These are phyloP conservation scores for Oreohelix idahoensis DNA, from an alignment of 1,140 invertebrate genomes.

Conservation along the genomic window DNA sequence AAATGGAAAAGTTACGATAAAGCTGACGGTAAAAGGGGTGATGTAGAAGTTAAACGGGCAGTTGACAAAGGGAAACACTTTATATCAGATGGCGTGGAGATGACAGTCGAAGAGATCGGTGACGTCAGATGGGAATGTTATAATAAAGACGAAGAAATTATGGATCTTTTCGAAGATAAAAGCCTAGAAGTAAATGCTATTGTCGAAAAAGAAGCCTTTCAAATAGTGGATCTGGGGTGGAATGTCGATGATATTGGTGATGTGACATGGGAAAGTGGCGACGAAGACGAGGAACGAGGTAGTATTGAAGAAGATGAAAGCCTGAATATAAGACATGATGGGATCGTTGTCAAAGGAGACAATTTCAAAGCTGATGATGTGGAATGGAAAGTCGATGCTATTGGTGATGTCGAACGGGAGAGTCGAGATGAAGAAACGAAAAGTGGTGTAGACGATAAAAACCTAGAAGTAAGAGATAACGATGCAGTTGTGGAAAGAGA, in stretches of 20 bases:
- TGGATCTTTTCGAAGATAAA: not conserved
- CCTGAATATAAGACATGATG: too few species aligned
- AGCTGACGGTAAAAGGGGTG: not conserved
- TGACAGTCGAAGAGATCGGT: not conserved
- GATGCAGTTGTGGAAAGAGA: not conserved
- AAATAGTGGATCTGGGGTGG: not conserved
- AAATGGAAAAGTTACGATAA: not conserved
- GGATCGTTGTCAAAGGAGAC: too few species aligned
- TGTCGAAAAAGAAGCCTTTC: not conserved
- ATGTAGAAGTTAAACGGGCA: not conserved
- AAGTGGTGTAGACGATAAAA: not conserved
- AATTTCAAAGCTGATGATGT: too few species aligned
- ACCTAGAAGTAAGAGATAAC: not conserved
- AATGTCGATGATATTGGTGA: not conserved
- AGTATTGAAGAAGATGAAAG: constrained; percentile 6
- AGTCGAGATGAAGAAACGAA: not conserved
- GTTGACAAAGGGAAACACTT: not conserved
- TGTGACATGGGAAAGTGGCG: not conserved
- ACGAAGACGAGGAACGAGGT: not conserved
- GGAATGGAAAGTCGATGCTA: not conserved
- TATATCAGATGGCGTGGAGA: not conserved
- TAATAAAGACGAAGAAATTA: not conserved
- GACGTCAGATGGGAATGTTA: not conserved
- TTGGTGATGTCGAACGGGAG: not conserved
- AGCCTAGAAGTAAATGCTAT: not conserved